Evolutionary conservation across 2,888 invertebrate genomes (phyloP).

Genomic region (Thecocarcelia acutangulata): DNA sequence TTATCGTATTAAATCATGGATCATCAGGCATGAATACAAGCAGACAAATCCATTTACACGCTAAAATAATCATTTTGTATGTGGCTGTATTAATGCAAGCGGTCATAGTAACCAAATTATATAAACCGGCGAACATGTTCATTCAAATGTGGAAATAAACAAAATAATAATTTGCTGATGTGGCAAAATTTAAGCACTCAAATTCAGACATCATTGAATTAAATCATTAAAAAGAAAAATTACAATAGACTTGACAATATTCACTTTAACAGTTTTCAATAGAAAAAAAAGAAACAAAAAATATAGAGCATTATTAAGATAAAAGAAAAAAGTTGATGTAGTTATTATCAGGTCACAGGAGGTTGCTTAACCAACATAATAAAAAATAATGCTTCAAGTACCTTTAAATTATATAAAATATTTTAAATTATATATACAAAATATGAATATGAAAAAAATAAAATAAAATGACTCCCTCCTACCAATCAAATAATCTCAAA

Average conservation of each 20-base stretch:
- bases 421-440: not conserved
- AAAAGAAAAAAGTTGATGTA: too few relatives aligned
- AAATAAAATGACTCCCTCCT: not conserved
- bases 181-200: not conserved
- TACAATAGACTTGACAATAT: not conserved
- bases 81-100: slow-evolving; percentile 9
- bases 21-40: slow-evolving; percentile 35
- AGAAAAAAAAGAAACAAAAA: too few relatives aligned
- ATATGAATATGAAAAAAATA: too few relatives aligned
- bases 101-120: not conserved
- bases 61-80: not conserved
- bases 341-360: too few relatives aligned
- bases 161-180: slow-evolving; percentile 27
- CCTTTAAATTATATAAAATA: not conserved
- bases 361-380: too few relatives aligned
- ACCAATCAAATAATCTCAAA: not conserved
- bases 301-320: too few relatives aligned
- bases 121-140: not conserved
- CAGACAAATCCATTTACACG: not conserved
- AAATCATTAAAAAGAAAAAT: not conserved
- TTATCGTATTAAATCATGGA: slow-evolving; percentile 41
- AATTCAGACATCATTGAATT: slow-evolving; percentile 1
- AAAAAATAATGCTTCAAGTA: too few relatives aligned
- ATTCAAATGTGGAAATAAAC: not conserved
- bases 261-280: not conserved